Percentiles rank a stretch among this genome's conserved stretches.
phyloP scores from a whole-genome alignment of 2,888 invertebrate species.

The Pristionchus fissidentatus region DNA sequence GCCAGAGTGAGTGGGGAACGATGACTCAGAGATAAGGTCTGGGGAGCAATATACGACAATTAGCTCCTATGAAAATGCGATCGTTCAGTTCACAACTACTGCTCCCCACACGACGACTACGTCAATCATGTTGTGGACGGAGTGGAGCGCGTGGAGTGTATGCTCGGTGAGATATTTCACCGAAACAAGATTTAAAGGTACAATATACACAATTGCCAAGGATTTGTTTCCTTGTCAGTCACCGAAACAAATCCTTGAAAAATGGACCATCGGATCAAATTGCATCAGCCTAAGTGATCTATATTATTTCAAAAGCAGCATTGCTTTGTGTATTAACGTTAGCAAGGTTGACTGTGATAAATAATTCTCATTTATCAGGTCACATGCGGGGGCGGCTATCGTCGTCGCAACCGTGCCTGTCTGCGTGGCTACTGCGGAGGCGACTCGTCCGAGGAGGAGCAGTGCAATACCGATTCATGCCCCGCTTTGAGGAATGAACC shows the following conservation, averaged over 20 bases:
- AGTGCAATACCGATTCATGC: conserved; percentile 65
- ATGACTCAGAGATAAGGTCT: neutral
- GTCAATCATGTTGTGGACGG: conserved; percentile 56
- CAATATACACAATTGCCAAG: too few species aligned
- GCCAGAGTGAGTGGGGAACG: neutral
- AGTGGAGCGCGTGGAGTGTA: conserved; percentile 68
- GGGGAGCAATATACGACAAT: neutral
- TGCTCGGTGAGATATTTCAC: conserved; percentile 57
- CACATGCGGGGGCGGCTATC: conserved; percentile 71
- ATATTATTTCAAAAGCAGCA: too few species aligned
- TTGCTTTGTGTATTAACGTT: too few species aligned
- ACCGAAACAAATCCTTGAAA: too few species aligned
- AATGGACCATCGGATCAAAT: neutral
- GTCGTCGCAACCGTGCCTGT: conserved; percentile 46
- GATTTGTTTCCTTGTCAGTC: too few species aligned
- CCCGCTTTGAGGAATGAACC: conserved; percentile 52
- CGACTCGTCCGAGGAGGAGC: conserved; percentile 62
- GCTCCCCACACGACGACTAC: conserved; percentile 32
- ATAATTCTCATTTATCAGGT: conserved; percentile 46
- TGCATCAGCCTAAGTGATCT: neutral
- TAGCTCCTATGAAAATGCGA: neutral
- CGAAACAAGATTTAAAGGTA: too few species aligned
- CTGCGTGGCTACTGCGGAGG: conserved; percentile 67
- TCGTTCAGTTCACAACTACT: conserved; percentile 4
- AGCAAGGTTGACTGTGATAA: neutral